These are phyloP conservation scores for Isotomurus palustris DNA, from an alignment of 2,888 invertebrate genomes.

Conservation along the genomic window DNA sequence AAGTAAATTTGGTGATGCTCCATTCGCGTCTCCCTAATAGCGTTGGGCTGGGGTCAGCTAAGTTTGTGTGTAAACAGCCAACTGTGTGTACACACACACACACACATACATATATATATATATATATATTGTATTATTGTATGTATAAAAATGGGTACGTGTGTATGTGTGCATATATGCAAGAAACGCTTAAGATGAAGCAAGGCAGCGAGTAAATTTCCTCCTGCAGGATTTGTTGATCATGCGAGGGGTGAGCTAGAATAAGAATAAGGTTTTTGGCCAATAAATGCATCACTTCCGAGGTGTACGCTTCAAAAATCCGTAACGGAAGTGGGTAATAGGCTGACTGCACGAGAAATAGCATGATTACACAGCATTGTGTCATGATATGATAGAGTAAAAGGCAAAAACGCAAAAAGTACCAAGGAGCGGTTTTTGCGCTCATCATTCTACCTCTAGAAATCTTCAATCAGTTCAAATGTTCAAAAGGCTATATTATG, in stretches of 20 bases:
- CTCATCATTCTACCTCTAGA: constrained; percentile 41
- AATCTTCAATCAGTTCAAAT: constrained; percentile 44
- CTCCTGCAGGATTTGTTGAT: constrained; percentile 6
- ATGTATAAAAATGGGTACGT: not conserved
- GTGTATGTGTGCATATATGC: not conserved
- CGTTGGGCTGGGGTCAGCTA: no score
- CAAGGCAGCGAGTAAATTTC: not conserved
- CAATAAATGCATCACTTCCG: constrained; percentile 47
- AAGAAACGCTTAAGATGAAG: no score
- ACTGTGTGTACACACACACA: no score
- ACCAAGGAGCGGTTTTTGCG: constrained; percentile 40
- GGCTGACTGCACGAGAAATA: constrained; percentile 46
- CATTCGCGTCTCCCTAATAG: no score
- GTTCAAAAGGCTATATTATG: no score
- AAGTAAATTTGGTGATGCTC: no score
- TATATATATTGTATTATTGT: no score
- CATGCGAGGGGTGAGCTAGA: constrained; percentile 6
- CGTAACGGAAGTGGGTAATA: constrained; percentile 47
- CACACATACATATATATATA: no score
- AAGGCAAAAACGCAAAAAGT: constrained; percentile 39
- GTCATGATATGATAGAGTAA: constrained; percentile 10
- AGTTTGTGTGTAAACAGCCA: no score
- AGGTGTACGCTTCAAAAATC: constrained; percentile 46
- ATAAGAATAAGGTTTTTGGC: constrained; percentile 39
- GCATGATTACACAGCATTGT: constrained; percentile 46